Evolutionary conservation across 1,140 invertebrate genomes (phyloP), one percentile per base, ranked within the genome.

Genomic region (Neodiprion virginianus): DNA sequence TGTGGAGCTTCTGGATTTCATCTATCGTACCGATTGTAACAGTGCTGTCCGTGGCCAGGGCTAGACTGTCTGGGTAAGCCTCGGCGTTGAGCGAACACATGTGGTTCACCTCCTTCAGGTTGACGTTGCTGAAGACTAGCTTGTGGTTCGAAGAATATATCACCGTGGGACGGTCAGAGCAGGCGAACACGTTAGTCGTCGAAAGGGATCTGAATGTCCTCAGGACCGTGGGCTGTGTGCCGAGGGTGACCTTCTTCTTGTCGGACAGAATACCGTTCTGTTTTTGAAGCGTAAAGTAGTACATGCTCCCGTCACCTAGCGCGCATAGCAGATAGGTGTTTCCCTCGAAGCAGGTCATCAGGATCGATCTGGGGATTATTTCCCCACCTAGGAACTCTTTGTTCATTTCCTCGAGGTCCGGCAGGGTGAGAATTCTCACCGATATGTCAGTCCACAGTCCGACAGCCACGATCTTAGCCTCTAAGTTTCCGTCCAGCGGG

Each of bases 101-200:
- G 83, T 99, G 97, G 83, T 96, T 97, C 0, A 99, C 98, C 89
- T 99, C 96, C 85, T 97, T 97, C 11, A 99, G 90, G 89, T 99
- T 99, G 1, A 99, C 98, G 90, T 99, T 99, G 28, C 98, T 99
- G 89, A 99, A 99, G 0, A 99, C 97, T 5, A 99, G 90, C 89
- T 99, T 99, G 84, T 99, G 96, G 90, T 99, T 99, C 9, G 97
- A 98, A 9, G 97, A 99, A 89, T 99, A 99, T 78, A 99, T 99
- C 2, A 99, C 98, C 0, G 98, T 99, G 0, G 98, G 98, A 69
- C 98, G 91, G 88, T 99, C 98, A 0, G 97, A 99, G 85, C 98
- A 99, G 11, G 98, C 98, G 89, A 99, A 99, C 5, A 99, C 97
- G 89, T 99, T 99, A 14, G 95, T 97, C 0, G 97, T 98, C 9